phyloP scores from a whole-genome alignment of 2,113 vertebrate species.

The Polyodon spathula region DNA sequence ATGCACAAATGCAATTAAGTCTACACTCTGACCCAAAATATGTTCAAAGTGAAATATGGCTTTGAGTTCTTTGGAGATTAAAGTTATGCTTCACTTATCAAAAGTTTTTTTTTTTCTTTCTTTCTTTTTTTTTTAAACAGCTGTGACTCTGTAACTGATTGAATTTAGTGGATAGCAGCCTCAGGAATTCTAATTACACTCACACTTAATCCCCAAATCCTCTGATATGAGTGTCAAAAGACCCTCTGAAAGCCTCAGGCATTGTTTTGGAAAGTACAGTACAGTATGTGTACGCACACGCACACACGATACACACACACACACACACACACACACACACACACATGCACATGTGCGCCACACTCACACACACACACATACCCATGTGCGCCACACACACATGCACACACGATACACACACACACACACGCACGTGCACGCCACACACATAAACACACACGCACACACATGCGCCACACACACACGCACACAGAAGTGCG shows the following conservation, averaged over 20 bases:
- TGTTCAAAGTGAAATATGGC: no score
- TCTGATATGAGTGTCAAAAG: no score
- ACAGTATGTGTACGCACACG: no score
- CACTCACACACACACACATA: background rate
- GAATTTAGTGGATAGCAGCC: background rate
- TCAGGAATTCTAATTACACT: background rate
- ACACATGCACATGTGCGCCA: no score
- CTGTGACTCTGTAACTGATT: background rate
- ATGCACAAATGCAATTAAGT: background rate
- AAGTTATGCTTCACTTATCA: background rate
- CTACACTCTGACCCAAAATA: background rate
- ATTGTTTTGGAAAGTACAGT: no score
- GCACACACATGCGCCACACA: background rate
- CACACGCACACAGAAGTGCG: no score
- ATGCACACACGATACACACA: no score
- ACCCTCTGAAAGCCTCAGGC: no score
- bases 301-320: no score
- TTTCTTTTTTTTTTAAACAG: background rate
- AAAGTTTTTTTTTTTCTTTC: background rate
- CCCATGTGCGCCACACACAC: background rate
- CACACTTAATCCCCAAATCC: background rate
- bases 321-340: no score
- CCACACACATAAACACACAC: background rate
- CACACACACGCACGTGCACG: no score
- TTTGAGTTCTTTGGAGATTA: no score